phyloP scores from a whole-genome alignment of 2,888 invertebrate species.

The Scaptodrosophila latifasciaeformis region DNA sequence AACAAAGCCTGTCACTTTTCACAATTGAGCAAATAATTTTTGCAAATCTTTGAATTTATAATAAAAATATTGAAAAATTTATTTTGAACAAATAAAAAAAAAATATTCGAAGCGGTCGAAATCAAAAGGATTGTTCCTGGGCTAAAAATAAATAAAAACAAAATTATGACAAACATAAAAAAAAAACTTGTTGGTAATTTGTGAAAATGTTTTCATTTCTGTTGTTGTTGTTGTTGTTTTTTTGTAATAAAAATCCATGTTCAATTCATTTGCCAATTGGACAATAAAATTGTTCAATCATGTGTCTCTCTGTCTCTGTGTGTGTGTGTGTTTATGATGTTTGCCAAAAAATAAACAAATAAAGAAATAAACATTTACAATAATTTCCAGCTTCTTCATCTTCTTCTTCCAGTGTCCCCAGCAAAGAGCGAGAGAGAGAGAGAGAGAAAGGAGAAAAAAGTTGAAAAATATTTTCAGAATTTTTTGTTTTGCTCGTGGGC shows the following conservation, averaged over 20 bases:
- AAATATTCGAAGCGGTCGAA: not conserved
- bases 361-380: conserved; percentile 12
- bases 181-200: conserved; percentile 24
- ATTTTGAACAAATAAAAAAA: no score
- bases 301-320: conserved; percentile 14
- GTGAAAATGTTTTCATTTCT: conserved; percentile 18
- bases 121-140: not conserved
- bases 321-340: conserved; percentile 3
- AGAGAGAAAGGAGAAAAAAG: no score
- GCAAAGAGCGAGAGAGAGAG: no score
- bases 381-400: not conserved
- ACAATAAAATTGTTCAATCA: conserved; percentile 45
- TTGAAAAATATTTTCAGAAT: no score
- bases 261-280: conserved; percentile 50
- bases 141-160: not conserved
- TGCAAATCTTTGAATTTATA: not conserved
- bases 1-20: no score
- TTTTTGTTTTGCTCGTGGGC: no score
- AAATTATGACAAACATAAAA: conserved; percentile 24
- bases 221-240: not conserved
- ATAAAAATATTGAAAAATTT: not conserved
- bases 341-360: conserved; percentile 12
- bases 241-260: conserved; percentile 29
- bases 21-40: conserved; percentile 20
- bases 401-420: no score